Evolutionary conservation across 2,888 invertebrate genomes (phyloP), one percentile per base, ranked within the genome.

Genomic region (Podotricha telesiphe): DNA sequence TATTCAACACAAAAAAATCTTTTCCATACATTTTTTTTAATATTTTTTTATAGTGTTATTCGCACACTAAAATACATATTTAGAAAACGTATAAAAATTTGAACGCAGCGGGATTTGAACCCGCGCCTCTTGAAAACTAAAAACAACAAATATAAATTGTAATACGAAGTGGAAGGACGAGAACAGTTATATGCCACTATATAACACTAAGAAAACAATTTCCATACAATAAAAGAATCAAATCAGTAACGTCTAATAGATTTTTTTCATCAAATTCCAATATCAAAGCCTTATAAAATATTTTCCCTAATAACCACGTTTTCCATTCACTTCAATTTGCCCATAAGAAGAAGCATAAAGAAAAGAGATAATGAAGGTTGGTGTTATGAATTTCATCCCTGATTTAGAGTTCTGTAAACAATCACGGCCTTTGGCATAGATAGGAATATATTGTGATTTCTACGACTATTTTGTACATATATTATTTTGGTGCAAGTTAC

Each of bases 391-490:
- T 34, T 67, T 51, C 20, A 5, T 37, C 15, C 15, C 17, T 51
- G 61, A 61, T 67, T 61, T 53, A 67, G 51, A 42, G 51, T 34
- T 67, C 61, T 28, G 59, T 62, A 74, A 74, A 73, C 71, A 74
- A 74, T 73, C 73, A 70, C 68, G 68, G 66, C 53, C 59, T 68
- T 64, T 51, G 47, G 59, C 67, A 65, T 62, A 71, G 73, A 67
- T 71, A 70, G 74, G 78, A 76, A 77, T 77, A 76, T 75, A 69
- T 75, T 73, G 74, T 78, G 78, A 79, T 78, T 78, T 74, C 73
- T 74, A 75, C 73, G 67, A 22, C 70, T 65, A 69, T 68, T 63
- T 50, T 69, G 56, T 61, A 63, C 65, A 68, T 68, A 47, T 51
- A 19, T 58, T 22, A 37, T 48, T 1, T 19, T 65, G 70, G 70